Evolutionary conservation across 2,113 vertebrate genomes (phyloP).

Genomic region (Seriola rivoliana): DNA sequence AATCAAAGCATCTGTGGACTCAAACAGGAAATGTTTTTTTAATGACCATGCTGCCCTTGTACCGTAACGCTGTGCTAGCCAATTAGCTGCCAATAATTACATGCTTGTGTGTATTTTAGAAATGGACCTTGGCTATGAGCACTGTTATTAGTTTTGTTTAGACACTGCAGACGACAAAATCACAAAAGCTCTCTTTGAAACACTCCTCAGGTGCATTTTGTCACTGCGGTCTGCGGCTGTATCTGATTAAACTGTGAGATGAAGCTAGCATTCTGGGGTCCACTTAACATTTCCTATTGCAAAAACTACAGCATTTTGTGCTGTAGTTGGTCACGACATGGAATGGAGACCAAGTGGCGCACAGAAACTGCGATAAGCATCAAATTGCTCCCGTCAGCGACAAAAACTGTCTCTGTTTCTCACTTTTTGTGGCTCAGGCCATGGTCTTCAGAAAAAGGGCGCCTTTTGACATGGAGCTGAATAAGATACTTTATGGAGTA

Average conservation of each 20-base stretch:
- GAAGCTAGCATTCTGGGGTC: conserved; percentile 42
- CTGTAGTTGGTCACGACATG: conserved; percentile 24
- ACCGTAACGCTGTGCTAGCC: conserved; percentile 67
- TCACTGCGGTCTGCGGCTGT: conserved; percentile 29
- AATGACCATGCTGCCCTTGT: conserved; percentile 74
- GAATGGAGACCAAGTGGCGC: conserved; percentile 68
- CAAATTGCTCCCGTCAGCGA: conserved; percentile 64
- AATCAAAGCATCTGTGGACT: conserved; percentile 64
- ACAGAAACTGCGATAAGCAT: conserved; percentile 73
- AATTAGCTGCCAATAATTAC: conserved; percentile 81
- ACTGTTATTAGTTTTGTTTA: conserved; percentile 57
- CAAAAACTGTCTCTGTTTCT: conserved; percentile 73
- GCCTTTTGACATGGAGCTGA: conserved; percentile 54
- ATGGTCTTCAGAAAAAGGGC: conserved; percentile 15
- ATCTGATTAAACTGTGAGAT: conserved; percentile 60
- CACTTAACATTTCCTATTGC: conserved; percentile 62
- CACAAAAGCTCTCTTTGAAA: conserved; percentile 67
- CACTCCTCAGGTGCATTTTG: conserved; percentile 65
- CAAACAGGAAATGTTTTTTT: conserved; percentile 79
- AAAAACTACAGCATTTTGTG: conserved; percentile 53
- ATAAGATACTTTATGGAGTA: conserved; percentile 40
- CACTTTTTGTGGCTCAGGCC: conserved; percentile 38
- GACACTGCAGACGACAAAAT: conserved; percentile 29
- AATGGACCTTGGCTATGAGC: conserved; percentile 69
- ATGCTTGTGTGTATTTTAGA: conserved; percentile 70